Evolutionary conservation across 2,888 invertebrate species (phyloP).

Genomic region (Xanthia togata): DNA sequence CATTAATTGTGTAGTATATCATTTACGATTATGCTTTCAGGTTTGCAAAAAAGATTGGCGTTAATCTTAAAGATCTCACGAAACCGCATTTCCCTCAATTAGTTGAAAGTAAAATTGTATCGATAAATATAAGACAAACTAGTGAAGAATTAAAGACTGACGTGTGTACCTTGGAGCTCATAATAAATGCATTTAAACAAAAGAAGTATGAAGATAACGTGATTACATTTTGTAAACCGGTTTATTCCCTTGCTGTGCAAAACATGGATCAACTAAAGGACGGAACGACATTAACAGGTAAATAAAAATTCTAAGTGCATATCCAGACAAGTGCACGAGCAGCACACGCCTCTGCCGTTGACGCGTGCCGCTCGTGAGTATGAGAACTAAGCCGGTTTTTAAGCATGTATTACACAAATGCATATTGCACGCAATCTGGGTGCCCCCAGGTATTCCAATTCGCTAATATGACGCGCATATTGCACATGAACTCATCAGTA

Average conservation of each 20-base stretch:
- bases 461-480: neutral
- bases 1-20: too few species aligned
- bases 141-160: conserved; percentile 90
- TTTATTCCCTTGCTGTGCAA: conserved; percentile 94
- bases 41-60: conserved; percentile 85
- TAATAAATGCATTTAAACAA: conserved; percentile 93
- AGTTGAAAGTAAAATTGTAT: conserved; percentile 75
- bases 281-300: conserved; percentile 92
- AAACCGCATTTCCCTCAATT: conserved; percentile 80
- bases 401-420: neutral
- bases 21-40: conserved; percentile 67
- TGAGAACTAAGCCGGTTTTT: neutral
- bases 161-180: conserved; percentile 92
- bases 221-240: conserved; percentile 92
- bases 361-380: neutral
- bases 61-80: conserved; percentile 84
- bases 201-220: conserved; percentile 93
- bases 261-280: conserved; percentile 92
- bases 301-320: neutral
- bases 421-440: neutral
- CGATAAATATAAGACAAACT: conserved; percentile 72
- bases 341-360: neutral
- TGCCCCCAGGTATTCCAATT: neutral
- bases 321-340: neutral
- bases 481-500: too few species aligned